Conservation (phyloP, 2,888 invertebrate species). For the Pogonocherus hispidulus region DNA sequence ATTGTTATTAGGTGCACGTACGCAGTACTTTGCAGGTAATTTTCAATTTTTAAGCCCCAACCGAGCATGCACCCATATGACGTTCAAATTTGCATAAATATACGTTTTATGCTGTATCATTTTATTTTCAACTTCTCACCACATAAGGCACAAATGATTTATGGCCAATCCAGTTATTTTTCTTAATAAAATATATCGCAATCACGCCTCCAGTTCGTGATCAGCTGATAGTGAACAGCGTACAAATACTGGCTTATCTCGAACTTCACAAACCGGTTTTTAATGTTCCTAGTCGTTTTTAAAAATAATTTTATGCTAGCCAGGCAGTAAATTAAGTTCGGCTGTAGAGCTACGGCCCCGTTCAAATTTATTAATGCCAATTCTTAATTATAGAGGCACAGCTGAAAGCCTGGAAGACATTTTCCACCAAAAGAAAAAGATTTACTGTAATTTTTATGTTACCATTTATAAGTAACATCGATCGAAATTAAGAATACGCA, state of each 20-base stretch:
- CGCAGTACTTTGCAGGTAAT: too few relatives aligned
- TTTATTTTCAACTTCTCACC: neutral
- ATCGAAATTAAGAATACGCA: too few relatives aligned
- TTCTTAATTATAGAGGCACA: neutral
- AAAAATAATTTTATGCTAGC: neutral
- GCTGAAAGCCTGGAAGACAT: too few relatives aligned
- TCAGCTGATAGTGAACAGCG: neutral
- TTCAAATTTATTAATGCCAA: neutral
- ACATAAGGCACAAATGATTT: neutral
- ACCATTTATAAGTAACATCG: too few relatives aligned
- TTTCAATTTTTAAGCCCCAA: too few relatives aligned
- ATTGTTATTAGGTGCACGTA: too few relatives aligned
- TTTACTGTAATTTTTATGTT: too few relatives aligned
- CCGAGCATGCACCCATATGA: too few relatives aligned
- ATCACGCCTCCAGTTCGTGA: neutral
- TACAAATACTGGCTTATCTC: neutral
- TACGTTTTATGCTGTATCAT: neutral
- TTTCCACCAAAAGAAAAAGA: too few relatives aligned
- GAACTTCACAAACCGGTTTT: neutral
- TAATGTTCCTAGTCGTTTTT: neutral
- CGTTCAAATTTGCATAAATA: neutral
- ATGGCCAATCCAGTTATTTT: neutral
- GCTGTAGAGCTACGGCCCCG: neutral
- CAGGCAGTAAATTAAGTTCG: neutral
- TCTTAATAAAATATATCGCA: neutral